Conservation (phyloP, 2,888 invertebrate species). For the Diaperis boleti region DNA sequence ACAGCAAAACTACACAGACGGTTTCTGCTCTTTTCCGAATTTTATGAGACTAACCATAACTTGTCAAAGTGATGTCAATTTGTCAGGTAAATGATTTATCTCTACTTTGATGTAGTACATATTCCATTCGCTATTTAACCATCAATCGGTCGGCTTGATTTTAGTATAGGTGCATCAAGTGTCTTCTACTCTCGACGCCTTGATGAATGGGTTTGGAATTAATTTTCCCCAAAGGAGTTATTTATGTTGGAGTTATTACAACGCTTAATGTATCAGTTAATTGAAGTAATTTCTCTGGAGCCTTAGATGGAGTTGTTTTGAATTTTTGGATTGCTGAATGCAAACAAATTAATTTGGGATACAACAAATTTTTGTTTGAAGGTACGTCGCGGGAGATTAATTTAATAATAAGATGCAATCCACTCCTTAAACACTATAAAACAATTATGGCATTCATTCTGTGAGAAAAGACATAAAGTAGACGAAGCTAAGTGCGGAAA, state of each 20-base stretch:
- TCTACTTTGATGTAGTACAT: constrained; percentile 8
- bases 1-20: background rate
- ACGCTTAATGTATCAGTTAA: too few species aligned
- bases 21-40: constrained; percentile 1
- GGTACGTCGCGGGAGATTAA: too few species aligned
- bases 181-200: background rate
- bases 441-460: constrained; percentile 20
- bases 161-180: constrained; percentile 3
- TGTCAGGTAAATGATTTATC: constrained; percentile 14
- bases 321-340: too few species aligned
- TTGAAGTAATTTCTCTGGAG: too few species aligned
- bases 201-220: too few species aligned
- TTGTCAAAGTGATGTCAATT: constrained; percentile 10
- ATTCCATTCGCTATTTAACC: constrained; percentile 1
- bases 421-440: background rate
- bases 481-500: constrained; percentile 4
- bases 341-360: too few species aligned
- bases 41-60: constrained; percentile 8
- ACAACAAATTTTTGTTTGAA: too few species aligned
- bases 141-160: background rate
- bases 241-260: too few species aligned
- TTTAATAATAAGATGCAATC: constrained; percentile 16
- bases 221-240: too few species aligned
- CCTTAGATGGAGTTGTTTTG: too few species aligned
- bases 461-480: background rate